Percentiles rank a stretch among this genome's conserved stretches.
phyloP scores from a whole-genome alignment of 2,888 invertebrate genomes.

The Rotaria magnacalcarata region DNA sequence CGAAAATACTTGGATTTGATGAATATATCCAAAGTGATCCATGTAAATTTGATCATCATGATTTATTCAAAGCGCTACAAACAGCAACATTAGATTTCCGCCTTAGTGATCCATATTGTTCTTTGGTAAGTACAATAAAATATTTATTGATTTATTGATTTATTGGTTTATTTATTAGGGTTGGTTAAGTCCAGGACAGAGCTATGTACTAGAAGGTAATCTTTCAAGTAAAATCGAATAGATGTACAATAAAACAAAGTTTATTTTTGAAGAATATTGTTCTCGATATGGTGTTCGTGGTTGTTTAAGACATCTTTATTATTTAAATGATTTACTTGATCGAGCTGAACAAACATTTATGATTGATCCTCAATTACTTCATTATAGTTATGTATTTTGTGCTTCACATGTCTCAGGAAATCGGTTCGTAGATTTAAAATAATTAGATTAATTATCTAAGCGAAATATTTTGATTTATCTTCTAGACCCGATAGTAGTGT shows the following conservation, averaged over 20 bases:
- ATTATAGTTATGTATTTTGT: conserved; percentile 98
- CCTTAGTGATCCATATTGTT: conserved; percentile 91
- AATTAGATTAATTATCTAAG: too few relatives aligned
- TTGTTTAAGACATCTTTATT: conserved; percentile 91
- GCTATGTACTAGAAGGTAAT: conserved; percentile 78
- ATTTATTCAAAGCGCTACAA: conserved; percentile 83
- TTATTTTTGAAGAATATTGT: conserved; percentile 65
- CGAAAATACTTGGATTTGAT: conserved; percentile 73
- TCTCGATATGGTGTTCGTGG: conserved; percentile 93
- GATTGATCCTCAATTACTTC: conserved; percentile 95
- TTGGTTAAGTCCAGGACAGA: conserved; percentile 98
- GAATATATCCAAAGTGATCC: conserved; percentile 99
- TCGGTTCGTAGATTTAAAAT: conserved; percentile 65
- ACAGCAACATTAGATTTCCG: conserved; percentile 87
- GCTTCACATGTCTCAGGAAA: conserved; percentile 98
- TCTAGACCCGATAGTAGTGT: neutral
- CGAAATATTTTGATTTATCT: too few relatives aligned
- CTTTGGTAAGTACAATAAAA: conserved; percentile 63
- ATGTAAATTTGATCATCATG: conserved; percentile 89
- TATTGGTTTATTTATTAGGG: conserved; percentile 62
- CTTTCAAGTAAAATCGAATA: neutral
- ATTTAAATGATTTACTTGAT: conserved; percentile 86
- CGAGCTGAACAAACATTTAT: conserved; percentile 86
- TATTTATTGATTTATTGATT: too few relatives aligned
- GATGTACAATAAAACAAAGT: neutral